Percentiles rank a stretch among this genome's conserved stretches.
Conservation (phyloP, 2,797 vertebrate genomes). For the Malurus splendens region DNA sequence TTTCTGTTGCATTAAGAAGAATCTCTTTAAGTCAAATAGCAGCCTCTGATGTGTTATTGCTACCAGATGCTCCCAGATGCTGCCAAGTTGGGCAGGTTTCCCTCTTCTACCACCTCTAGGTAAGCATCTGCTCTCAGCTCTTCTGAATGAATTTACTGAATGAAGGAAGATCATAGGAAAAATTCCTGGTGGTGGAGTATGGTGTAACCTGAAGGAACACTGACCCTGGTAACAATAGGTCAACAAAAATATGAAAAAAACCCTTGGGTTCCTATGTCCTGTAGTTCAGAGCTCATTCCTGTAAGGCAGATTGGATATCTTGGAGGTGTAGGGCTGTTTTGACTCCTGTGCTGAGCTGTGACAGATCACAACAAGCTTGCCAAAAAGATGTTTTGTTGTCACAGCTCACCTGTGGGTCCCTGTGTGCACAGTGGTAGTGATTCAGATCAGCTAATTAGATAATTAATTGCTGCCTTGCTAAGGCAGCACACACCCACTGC, state of each 20-base stretch:
- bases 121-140: not conserved
- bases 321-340: not conserved
- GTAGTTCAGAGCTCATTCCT: not conserved
- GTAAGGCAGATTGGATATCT: not conserved
- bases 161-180: not conserved
- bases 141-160: not conserved
- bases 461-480: not conserved
- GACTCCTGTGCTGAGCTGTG: not conserved
- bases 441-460: not conserved
- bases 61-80: not conserved
- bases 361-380: not conserved
- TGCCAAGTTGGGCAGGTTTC: slow-evolving; percentile 3
- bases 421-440: not conserved
- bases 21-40: not conserved
- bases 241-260: not conserved
- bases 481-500: not conserved
- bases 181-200: not conserved
- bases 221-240: not conserved
- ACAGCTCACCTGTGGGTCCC: not conserved
- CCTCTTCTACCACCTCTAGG: not conserved
- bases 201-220: not conserved
- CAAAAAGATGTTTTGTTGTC: not conserved
- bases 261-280: not conserved
- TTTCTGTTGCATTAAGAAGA: not conserved
- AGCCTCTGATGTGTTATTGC: not conserved